Evolutionary conservation across 2,888 invertebrate genomes (phyloP).

Genomic region (Nomada fabriciana): DNA sequence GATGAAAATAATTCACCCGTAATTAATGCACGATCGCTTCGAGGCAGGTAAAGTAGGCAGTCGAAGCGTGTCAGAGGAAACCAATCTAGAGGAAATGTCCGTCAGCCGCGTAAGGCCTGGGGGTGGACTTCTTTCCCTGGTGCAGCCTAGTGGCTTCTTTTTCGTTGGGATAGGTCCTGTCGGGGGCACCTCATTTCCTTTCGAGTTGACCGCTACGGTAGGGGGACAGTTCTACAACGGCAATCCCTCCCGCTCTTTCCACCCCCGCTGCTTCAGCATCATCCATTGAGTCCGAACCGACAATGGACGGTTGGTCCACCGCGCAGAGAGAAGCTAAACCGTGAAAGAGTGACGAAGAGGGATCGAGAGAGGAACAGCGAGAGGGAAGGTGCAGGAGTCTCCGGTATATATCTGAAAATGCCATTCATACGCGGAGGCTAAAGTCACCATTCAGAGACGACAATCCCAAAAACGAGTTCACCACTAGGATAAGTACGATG

Average conservation of each 20-base stretch:
- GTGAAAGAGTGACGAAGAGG: slow-evolving; percentile 42
- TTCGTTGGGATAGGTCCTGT: slow-evolving; percentile 74
- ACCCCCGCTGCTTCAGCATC: slow-evolving; percentile 60
- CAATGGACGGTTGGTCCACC: slow-evolving; percentile 73
- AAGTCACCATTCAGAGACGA: slow-evolving; percentile 72
- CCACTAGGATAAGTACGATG: slow-evolving; percentile 55
- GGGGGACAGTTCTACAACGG: slow-evolving; percentile 65
- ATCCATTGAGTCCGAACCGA: slow-evolving; percentile 72
- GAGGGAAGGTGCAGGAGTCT: slow-evolving; percentile 23
- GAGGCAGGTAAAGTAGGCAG: slow-evolving; percentile 43
- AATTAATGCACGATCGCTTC: slow-evolving; percentile 4
- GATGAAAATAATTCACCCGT: slow-evolving; percentile 23
- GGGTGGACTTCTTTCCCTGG: slow-evolving; percentile 62
- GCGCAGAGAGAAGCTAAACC: slow-evolving; percentile 64
- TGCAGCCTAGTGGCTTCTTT: slow-evolving; percentile 70
- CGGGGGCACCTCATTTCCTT: slow-evolving; percentile 74
- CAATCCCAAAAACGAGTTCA: slow-evolving; percentile 65
- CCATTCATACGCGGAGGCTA: slow-evolving; percentile 69
- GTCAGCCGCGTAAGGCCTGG: slow-evolving; percentile 47
- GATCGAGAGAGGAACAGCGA: slow-evolving; percentile 5
- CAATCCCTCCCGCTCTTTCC: slow-evolving; percentile 52
- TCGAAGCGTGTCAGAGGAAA: slow-evolving; percentile 30
- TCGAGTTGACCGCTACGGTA: slow-evolving; percentile 62
- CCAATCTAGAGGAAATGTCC: slow-evolving; percentile 57
- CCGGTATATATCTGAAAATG: slow-evolving; percentile 66